Base-by-base conservation (phyloP, 1,140 invertebrate genomes). In the Apis laboriosa region DNA sequence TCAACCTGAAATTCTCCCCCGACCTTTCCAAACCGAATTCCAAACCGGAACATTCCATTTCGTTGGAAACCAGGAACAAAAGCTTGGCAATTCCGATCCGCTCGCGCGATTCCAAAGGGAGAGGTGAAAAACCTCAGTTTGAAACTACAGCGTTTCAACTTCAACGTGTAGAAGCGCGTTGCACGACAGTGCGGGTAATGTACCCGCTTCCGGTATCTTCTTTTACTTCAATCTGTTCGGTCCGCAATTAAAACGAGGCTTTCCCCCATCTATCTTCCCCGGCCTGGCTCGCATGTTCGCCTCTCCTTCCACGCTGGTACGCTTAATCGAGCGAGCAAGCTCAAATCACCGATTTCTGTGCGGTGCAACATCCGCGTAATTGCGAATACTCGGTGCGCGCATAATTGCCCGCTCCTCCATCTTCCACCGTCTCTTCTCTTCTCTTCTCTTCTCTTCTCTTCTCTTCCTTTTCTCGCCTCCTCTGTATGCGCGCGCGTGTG, bases 351-450 rank as follows among this genome's bases (percentile, higher is more conserved):
- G 88, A 89, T 89, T 89, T 86, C 86, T 88, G 77, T 63, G 66
- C 85, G 85, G 66, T 61, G 86, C 76, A 84, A 83, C 80, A 82
- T 82, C 80, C 72, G 67, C 87, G 88, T 89, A 89, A 89, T 89
- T 89, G 88, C 88, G 81, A 82, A 86, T 88, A 88, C 87, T 77
- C 75, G 85, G 77, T 84, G 87, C 80, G 80, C 84, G 84, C 78
- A 86, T 88, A 88, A 88, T 88, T 88, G 86, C 72, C 83, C 85
- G 67, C 77, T 77, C 86, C 75, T 81, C 85, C 49, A 80, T 89
- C 81, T 85, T 84, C 76, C 75, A 67, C 66, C 28, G 56, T 67
- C 66, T 60, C 53, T 73, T 64, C 68, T 82, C n/a, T 79, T 81
- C 77, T 56, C 60, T 34, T 34, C 63, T 63, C 77, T 63, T 24